These are phyloP conservation scores for Lysandra coridon DNA, from an alignment of 2,888 invertebrate genomes.

Conservation along the genomic window DNA sequence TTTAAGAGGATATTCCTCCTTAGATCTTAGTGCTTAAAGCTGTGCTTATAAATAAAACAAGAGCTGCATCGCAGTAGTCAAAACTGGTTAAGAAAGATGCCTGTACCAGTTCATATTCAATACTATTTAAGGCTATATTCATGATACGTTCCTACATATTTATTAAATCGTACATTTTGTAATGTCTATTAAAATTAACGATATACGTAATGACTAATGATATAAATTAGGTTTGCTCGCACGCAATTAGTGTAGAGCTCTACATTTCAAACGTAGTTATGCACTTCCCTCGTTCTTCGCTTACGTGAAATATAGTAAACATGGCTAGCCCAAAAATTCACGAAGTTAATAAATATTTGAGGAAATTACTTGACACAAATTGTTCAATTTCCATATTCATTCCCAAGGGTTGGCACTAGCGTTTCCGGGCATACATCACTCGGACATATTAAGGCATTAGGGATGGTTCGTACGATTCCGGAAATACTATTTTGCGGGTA, in stretches of 20 bases:
- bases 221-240: neutral
- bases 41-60: slow-evolving; percentile 31
- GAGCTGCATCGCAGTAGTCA: slow-evolving; percentile 48
- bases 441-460: slow-evolving; percentile 68
- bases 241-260: neutral
- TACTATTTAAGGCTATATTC: slow-evolving; percentile 47
- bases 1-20: slow-evolving; percentile 47
- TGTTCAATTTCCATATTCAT: slow-evolving; percentile 39
- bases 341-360: slow-evolving; percentile 21
- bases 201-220: neutral
- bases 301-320: neutral
- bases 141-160: slow-evolving; percentile 21
- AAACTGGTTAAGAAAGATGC: slow-evolving; percentile 68
- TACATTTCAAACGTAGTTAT: neutral
- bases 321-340: neutral
- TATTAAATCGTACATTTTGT: neutral
- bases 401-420: slow-evolving; percentile 49
- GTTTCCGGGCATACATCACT: slow-evolving; percentile 73
- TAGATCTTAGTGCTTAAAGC: slow-evolving; percentile 38
- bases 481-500: slow-evolving; percentile 55
- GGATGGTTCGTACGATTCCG: slow-evolving; percentile 60
- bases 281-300: neutral
- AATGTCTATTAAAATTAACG: neutral
- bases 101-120: slow-evolving; percentile 58
- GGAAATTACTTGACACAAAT: slow-evolving; percentile 33